Evolutionary conservation across 2,797 vertebrate species (phyloP).

Genomic region (Anomalospiza imberbis): DNA sequence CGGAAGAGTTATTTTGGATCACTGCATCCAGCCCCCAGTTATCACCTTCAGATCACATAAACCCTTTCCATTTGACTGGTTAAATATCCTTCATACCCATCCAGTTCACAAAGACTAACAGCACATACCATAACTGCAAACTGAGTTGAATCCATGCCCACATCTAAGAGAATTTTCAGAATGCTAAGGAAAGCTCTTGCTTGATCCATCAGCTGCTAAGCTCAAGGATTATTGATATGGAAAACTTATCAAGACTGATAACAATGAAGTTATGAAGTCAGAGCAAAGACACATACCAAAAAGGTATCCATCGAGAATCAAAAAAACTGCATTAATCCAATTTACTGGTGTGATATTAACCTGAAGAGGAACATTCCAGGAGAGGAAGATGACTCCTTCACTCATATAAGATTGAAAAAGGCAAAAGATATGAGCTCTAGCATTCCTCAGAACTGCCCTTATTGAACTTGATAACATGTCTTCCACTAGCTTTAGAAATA

Average conservation of each 20-base stretch:
- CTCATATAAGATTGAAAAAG: neutral
- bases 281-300: neutral
- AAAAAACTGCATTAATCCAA: neutral
- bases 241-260: neutral
- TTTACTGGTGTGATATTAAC: neutral
- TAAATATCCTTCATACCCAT: neutral
- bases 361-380: neutral
- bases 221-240: neutral
- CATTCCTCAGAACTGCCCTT: neutral
- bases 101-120: neutral
- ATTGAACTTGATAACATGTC: accelerated
- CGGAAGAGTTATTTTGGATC: neutral
- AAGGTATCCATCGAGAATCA: neutral
- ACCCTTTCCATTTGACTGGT: neutral
- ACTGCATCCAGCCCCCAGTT: neutral
- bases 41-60: neutral
- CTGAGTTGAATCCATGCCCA: neutral
- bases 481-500: neutral
- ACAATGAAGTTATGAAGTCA: neutral
- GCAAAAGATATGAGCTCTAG: neutral
- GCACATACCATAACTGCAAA: neutral
- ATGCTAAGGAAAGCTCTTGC: neutral
- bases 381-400: neutral
- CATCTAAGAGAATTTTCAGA: neutral
- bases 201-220: neutral